These are phyloP conservation scores for Antrozous pallidus DNA, from an alignment of 2,797 vertebrate genomes.

Conservation along the genomic window DNA sequence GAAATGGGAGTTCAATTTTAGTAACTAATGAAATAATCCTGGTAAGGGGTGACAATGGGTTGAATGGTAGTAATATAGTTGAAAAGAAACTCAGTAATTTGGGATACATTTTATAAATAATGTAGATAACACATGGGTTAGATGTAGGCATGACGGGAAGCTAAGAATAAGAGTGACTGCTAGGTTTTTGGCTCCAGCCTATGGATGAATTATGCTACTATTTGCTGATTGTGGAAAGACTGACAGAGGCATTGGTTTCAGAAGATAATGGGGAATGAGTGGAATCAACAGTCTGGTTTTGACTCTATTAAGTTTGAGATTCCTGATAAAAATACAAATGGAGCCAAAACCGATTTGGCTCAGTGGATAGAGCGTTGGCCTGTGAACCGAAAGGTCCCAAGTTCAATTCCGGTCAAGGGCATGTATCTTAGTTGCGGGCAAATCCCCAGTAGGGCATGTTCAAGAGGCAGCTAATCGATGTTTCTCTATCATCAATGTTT, in stretches of 20 bases:
- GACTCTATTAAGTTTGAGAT: neutral
- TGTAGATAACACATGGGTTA: neutral
- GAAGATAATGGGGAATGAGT: neutral
- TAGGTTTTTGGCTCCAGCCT: neutral
- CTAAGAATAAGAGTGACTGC: neutral
- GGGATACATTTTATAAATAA: neutral
- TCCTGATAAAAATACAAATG: neutral
- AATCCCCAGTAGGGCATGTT: no score
- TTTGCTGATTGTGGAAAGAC: neutral
- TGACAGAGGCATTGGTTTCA: neutral
- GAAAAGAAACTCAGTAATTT: neutral
- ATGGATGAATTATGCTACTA: neutral
- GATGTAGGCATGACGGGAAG: neutral
- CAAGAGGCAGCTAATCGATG: no score
- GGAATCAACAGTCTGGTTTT: neutral
- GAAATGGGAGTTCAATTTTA: neutral
- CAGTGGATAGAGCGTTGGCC: no score
- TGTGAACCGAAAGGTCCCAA: no score
- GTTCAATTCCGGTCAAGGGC: no score
- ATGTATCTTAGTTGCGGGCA: no score
- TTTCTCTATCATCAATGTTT: no score
- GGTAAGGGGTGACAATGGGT: neutral
- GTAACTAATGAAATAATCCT: neutral
- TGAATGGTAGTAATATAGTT: neutral
- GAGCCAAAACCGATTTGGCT: no score